Evolutionary conservation across 2,113 vertebrate genomes (phyloP).

Genomic region (Pedionomus torquatus): DNA sequence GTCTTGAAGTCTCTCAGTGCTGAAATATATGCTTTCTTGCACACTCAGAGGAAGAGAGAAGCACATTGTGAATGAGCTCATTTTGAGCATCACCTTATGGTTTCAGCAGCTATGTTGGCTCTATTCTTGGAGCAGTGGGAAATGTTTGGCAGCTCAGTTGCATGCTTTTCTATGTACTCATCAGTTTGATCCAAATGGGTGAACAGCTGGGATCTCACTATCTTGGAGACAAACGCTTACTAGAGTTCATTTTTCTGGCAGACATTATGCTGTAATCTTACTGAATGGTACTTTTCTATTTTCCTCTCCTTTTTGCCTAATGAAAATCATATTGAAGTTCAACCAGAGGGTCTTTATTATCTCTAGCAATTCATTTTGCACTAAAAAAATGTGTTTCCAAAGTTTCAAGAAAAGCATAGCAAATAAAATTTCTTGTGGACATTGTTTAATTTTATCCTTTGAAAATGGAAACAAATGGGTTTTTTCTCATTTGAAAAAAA

Average conservation of each 20-base stretch:
- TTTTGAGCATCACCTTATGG: conserved; percentile 51
- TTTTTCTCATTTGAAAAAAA: neutral
- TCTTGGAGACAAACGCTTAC: conserved; percentile 43
- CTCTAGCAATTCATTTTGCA: neutral
- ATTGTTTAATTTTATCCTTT: neutral
- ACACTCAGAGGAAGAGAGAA: neutral
- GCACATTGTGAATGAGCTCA: conserved; percentile 6
- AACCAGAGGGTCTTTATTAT: neutral
- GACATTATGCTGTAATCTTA: neutral
- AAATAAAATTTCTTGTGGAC: neutral
- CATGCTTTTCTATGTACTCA: conserved; percentile 11
- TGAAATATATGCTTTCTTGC: conserved; percentile 12
- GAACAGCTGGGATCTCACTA: conserved; percentile 65
- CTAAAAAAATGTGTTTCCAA: neutral
- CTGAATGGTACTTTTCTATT: conserved; percentile 1
- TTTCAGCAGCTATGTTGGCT: conserved; percentile 34
- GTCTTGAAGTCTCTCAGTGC: conserved; percentile 6
- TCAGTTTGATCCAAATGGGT: conserved; percentile 59
- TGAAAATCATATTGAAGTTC: neutral
- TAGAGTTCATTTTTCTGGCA: conserved; percentile 48
- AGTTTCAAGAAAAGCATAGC: neutral
- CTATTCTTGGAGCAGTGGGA: conserved; percentile 16
- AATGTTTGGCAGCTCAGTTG: conserved; percentile 47
- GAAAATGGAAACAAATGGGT: neutral
- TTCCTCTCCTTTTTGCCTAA: conserved; percentile 5